A percentile compares a stretch with the other conserved stretches of the same genome.
phyloP scores from a whole-genome alignment of 2,113 vertebrate genomes.

The Calypte anna region DNA sequence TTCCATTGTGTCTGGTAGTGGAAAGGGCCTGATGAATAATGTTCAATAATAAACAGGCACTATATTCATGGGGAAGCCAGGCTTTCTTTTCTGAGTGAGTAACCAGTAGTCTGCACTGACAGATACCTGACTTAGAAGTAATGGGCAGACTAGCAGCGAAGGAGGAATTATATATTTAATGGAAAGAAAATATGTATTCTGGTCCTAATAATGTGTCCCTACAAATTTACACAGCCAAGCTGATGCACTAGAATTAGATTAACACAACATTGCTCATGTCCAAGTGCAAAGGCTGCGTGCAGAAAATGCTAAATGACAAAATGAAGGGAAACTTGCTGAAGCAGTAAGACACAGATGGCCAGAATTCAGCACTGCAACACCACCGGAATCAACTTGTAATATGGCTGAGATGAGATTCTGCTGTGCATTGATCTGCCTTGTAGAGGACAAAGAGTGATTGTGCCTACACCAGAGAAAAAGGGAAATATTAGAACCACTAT shows the following conservation, averaged over 20 bases:
- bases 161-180: neutral
- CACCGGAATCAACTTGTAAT: conserved; percentile 35
- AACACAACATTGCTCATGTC: conserved; percentile 66
- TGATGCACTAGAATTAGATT: conserved; percentile 40
- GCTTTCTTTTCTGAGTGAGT: neutral
- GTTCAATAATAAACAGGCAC: neutral
- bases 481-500: conserved; percentile 4
- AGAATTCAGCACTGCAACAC: conserved; percentile 67
- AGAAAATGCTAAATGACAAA: conserved; percentile 74
- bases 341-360: conserved; percentile 67
- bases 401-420: conserved; percentile 49
- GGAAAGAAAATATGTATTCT: conserved; percentile 2
- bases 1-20: neutral
- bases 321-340: conserved; percentile 74
- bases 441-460: conserved; percentile 60
- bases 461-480: conserved; percentile 53
- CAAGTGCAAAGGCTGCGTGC: conserved; percentile 69
- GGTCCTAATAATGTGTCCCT: neutral
- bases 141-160: neutral
- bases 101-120: neutral
- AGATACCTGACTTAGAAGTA: neutral
- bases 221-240: conserved; percentile 4
- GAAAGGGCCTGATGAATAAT: neutral
- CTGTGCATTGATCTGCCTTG: neutral
- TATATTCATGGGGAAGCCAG: neutral